Conservation (phyloP, 2,113 vertebrate species). For the Kryptolebias marmoratus region DNA sequence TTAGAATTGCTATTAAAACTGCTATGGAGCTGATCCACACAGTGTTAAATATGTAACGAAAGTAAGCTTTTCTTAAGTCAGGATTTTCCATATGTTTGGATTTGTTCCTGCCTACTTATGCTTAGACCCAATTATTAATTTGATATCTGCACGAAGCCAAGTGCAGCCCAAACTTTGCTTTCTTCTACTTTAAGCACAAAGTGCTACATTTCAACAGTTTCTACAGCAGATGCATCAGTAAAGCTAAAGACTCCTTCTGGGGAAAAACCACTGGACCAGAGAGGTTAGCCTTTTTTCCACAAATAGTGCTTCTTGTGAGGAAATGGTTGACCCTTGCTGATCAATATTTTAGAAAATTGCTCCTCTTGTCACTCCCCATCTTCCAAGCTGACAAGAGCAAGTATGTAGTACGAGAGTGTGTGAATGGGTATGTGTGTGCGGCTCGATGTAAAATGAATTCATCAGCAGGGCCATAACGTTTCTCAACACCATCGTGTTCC, state of each 20-base stretch:
- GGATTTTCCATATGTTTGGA: no score
- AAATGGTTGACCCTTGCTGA: constrained; percentile 77
- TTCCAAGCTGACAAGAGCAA: constrained; percentile 54
- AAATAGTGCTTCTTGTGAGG: constrained; percentile 68
- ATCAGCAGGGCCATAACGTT: constrained; percentile 61
- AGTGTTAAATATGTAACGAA: no score
- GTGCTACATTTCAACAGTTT: constrained; percentile 26
- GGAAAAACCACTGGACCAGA: constrained; percentile 30
- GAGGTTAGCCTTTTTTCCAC: constrained; percentile 55
- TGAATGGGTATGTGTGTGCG: constrained; percentile 29
- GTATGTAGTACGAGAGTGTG: constrained; percentile 43
- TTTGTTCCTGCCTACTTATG: neutral
- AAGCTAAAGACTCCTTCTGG: constrained; percentile 29
- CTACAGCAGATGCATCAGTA: constrained; percentile 9
- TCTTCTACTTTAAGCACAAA: constrained; percentile 33
- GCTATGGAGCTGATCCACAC: no score
- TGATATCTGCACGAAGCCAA: neutral
- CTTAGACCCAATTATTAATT: neutral
- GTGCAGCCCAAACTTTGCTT: neutral
- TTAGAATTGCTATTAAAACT: neutral
- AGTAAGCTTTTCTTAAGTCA: no score
- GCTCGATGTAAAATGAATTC: constrained; percentile 69
- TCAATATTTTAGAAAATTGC: constrained; percentile 83
- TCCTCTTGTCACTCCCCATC: constrained; percentile 73
- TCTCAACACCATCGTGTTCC: constrained; percentile 52